Base-by-base conservation (phyloP, 1,140 invertebrate genomes). In the Eupristina koningsbergeri region DNA sequence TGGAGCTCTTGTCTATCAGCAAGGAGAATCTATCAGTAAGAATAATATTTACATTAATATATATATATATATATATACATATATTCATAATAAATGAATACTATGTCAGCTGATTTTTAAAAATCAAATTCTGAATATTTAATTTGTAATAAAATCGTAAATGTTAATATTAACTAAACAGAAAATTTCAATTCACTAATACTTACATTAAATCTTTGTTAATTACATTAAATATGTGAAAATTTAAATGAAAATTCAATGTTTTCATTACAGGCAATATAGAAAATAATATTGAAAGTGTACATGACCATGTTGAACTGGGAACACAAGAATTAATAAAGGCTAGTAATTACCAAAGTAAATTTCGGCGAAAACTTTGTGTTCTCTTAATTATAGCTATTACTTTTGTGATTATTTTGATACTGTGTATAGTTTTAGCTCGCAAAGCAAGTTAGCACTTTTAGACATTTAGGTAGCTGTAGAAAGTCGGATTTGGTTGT, bases 1-100 rank as follows among this genome's bases (percentile, higher is more conserved):
- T n/a, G 95, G 95, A 8, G 94, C 94, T 64, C 91, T 98, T 88
- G 96, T 98, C 2, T 93, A 96, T 88, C 94, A 96, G 86, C 98
- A 99, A 92, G 96, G 95, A 53, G 95, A 97, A 86, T 93, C 94
- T 80, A 94, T 98, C 87, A 97, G 97, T 98, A 94, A 94, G 94
- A 90, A 75, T 3, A 39, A 26, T 31, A 41, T 63, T 61, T 74
- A 26, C 8, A 39, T 39, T 13, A 76, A 39, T 75, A 11, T 53
- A n/a, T n/a, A n/a, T 19, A 53, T 53, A 47, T 47, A 77, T 31
- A 11, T 11, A 77, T 26, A 58, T 61, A 19, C 7, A 50, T 76
- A 58, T 13, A n/a, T n/a, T n/a, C n/a, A n/a, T n/a, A n/a, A n/a
- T n/a, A n/a, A 26, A 58, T 47, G 47, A 34, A 74, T 1, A 29